Percentiles rank a stretch among this genome's conserved stretches.
These are phyloP conservation scores for Notolabrus celidotus DNA, from an alignment of 2,797 vertebrate genomes.

Conservation along the genomic window DNA sequence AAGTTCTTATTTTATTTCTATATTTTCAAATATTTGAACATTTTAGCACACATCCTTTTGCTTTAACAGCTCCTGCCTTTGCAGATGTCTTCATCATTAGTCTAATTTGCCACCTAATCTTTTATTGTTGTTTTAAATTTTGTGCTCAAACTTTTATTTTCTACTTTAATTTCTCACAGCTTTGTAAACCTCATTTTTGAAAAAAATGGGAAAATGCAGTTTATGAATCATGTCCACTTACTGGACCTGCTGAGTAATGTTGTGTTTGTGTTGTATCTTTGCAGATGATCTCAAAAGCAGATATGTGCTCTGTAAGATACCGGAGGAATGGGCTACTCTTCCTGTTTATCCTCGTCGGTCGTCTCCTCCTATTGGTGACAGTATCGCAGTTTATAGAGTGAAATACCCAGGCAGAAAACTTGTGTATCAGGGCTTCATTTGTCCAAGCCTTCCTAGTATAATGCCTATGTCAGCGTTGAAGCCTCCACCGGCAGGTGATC, in stretches of 20 bases:
- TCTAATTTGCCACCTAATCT: too few species aligned
- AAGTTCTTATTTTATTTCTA: too few species aligned
- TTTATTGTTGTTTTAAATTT: too few species aligned
- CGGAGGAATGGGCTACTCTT: slow-evolving; percentile 3
- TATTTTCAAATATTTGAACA: too few species aligned
- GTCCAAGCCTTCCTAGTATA: background rate
- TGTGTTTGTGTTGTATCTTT: background rate
- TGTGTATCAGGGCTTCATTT: slow-evolving; percentile 15
- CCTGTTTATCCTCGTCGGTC: background rate
- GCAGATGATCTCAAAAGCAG: background rate
- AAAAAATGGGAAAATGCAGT: too few species aligned
- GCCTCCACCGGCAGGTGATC: background rate
- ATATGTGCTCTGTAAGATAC: slow-evolving; percentile 22
- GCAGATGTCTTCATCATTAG: too few species aligned
- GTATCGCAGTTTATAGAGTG: slow-evolving; percentile 16
- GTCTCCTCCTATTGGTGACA: accelerated
- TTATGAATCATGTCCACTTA: background rate
- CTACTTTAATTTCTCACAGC: too few species aligned
- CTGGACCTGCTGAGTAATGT: background rate
- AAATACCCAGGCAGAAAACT: accelerated
- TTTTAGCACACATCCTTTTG: too few species aligned
- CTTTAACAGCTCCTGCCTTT: too few species aligned
- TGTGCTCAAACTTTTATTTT: too few species aligned
- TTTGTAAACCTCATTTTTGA: background rate
- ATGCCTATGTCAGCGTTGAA: background rate